Conservation (phyloP, 2,797 vertebrate species). For the Gallinago solitaria region DNA sequence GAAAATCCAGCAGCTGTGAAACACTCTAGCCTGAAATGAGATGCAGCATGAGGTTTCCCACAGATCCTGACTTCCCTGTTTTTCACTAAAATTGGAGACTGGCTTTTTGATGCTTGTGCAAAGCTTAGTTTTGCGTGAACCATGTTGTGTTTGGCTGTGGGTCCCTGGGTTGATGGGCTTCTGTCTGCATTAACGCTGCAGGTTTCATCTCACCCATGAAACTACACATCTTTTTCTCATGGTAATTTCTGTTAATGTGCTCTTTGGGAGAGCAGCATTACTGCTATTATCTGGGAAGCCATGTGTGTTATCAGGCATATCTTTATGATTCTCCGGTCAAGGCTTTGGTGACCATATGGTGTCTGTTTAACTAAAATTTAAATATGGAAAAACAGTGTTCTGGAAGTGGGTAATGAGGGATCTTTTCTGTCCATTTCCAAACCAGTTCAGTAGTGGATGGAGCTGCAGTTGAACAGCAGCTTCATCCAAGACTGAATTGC, state of each 20-base stretch:
- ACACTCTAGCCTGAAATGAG: neutral
- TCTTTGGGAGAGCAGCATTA: neutral
- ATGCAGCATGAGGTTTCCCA: constrained; percentile 38
- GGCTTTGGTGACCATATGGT: constrained; percentile 31
- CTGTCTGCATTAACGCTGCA: neutral
- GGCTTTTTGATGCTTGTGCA: constrained; percentile 5
- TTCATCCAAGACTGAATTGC: neutral
- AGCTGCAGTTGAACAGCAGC: neutral
- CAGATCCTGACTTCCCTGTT: neutral
- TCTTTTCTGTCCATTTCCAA: constrained; percentile 6
- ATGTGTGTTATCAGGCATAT: constrained; percentile 12
- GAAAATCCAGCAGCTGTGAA: constrained; percentile 52
- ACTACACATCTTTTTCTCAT: neutral
- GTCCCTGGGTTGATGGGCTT: neutral
- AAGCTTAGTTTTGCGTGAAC: neutral
- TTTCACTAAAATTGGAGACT: constrained; percentile 14
- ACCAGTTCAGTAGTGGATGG: neutral
- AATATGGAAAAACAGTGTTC: neutral
- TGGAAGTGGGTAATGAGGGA: neutral
- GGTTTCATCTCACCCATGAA: neutral
- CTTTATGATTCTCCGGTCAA: constrained; percentile 22
- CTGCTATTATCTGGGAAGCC: constrained; percentile 11
- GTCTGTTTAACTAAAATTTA: constrained; percentile 43
- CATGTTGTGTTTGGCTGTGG: neutral
- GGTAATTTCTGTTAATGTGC: neutral